Percentiles rank a stretch among this genome's conserved stretches.
Conservation (phyloP, 2,888 invertebrate genomes). For the Anoplius nigerrimus region DNA sequence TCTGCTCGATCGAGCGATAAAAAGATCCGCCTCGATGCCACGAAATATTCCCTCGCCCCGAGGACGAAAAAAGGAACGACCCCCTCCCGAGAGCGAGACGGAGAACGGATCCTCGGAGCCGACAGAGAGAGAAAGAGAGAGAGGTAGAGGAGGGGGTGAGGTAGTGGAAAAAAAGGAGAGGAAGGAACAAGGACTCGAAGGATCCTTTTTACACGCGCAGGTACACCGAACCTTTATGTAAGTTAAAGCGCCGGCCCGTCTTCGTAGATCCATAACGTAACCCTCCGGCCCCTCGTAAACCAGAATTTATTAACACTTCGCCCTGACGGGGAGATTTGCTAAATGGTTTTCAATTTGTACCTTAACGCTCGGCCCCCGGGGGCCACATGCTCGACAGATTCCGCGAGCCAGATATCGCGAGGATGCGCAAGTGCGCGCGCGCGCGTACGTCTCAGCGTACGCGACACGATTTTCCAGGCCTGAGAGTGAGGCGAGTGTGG, state of each 20-base stretch:
- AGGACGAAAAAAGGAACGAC: too few relatives aligned
- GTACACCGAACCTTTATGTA: constrained; percentile 40
- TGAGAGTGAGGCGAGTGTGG: too few relatives aligned
- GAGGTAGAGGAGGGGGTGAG: neutral
- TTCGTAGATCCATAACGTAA: constrained; percentile 63
- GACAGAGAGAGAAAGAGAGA: neutral
- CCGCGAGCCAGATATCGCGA: constrained; percentile 50
- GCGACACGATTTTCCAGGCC: too few relatives aligned
- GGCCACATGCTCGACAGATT: constrained; percentile 57
- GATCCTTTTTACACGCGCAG: constrained; percentile 34
- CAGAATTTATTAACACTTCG: constrained; percentile 74
- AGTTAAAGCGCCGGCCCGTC: constrained; percentile 48
- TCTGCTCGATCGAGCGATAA: constrained; percentile 55
- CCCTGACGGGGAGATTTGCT: constrained; percentile 70
- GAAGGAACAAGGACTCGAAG: too few relatives aligned
- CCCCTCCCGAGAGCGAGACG: neutral
- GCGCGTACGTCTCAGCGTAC: too few relatives aligned
- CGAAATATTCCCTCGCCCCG: constrained; percentile 41
- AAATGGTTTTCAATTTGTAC: constrained; percentile 76
- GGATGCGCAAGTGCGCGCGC: too few relatives aligned
- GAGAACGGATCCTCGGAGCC: constrained; percentile 12
- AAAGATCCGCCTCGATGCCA: constrained; percentile 46
- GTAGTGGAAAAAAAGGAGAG: too few relatives aligned
- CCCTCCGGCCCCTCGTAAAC: constrained; percentile 69
- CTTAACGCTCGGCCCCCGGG: constrained; percentile 52